Evolutionary conservation across 2,888 invertebrate species (phyloP), one percentile per base, ranked within the genome.

Genomic region (Apamea epomidion): DNA sequence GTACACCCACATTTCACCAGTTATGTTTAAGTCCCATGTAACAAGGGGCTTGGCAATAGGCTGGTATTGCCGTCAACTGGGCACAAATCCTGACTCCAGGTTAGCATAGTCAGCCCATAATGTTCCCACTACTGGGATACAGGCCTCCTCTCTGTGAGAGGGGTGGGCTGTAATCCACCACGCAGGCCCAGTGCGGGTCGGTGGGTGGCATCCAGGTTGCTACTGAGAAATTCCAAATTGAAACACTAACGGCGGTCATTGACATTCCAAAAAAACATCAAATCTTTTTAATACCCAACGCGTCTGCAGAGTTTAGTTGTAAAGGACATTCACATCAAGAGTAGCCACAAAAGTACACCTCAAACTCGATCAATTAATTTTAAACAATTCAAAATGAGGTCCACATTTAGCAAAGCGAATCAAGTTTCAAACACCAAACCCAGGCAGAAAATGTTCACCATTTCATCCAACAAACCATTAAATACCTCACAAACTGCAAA

Each of bases 401-500:
- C 29, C 12, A 48, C 5, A 6, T 45, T 69, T 48, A 29, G 18
- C 12, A 6, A 21, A 29, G 1, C 18, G 3, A 37, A 68, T 14
- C 14, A n/a, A 29, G 32, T 51, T 51, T 8, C 5, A 2, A 64
- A 51, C 16, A 18, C 14, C 0, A 8, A 25, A 79, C 29, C 18
- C n/a, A 62, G 37, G n/a, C 62, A 14, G 45, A 69, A 29, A 81
- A 62, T 54, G 2, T 37, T 69, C 25, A 25, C 4, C 1, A 12
- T 82, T 62, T 64, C n/a, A 76, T 82, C 10, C 37, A 76, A 64
- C 1, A 3, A 42, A 64, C 62, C 75, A 60, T n/a, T 60, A 18
- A 68, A 67, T 58, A 76, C 58, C 60, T 60, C 16, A 18, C 42
- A 45, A 76, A 83, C 21, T 65, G 48, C 29, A n/a, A 70, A 81